phyloP scores from a whole-genome alignment of 2,888 invertebrate species.

The Aleiodes testaceus region DNA sequence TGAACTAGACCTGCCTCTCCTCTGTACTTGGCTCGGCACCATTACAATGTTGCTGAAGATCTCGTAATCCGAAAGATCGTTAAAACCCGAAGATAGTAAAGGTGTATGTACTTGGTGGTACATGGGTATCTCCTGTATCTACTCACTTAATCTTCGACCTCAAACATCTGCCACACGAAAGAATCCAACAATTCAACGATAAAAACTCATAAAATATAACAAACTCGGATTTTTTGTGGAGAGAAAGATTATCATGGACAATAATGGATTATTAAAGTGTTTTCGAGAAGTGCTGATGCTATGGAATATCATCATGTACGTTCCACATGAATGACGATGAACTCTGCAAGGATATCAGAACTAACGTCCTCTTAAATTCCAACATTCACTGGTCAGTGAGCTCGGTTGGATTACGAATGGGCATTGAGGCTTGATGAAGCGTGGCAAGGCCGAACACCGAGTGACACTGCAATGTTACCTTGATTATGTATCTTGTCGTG shows the following conservation, averaged over 20 bases:
- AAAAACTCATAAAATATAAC: background rate
- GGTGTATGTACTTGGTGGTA: slow-evolving; percentile 14
- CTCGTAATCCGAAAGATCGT: slow-evolving; percentile 32
- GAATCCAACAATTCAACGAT: background rate
- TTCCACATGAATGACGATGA: slow-evolving; percentile 40
- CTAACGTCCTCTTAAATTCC: background rate
- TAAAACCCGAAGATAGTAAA: slow-evolving; percentile 14
- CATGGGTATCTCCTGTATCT: slow-evolving; percentile 33
- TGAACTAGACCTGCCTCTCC: background rate
- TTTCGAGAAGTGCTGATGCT: slow-evolving; percentile 18
- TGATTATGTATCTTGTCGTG: slow-evolving; percentile 7
- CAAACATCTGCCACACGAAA: slow-evolving; percentile 44
- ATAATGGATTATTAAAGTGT: slow-evolving; percentile 11
- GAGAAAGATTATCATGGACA: too few relatives aligned
- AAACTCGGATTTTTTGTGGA: too few relatives aligned
- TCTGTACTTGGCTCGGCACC: slow-evolving; percentile 6
- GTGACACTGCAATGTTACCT: slow-evolving; percentile 39
- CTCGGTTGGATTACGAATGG: background rate
- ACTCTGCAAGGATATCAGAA: slow-evolving; percentile 26
- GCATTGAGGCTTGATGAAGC: slow-evolving; percentile 35
- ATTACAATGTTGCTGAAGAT: slow-evolving; percentile 29
- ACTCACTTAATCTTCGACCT: slow-evolving; percentile 26
- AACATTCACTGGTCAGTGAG: slow-evolving; percentile 11
- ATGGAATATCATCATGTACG: slow-evolving; percentile 35
- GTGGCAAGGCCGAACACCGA: slow-evolving; percentile 39